Evolutionary conservation across 2,797 vertebrate genomes (phyloP), one percentile per base, ranked within the genome.

Genomic region (Orestias chungarensis): DNA sequence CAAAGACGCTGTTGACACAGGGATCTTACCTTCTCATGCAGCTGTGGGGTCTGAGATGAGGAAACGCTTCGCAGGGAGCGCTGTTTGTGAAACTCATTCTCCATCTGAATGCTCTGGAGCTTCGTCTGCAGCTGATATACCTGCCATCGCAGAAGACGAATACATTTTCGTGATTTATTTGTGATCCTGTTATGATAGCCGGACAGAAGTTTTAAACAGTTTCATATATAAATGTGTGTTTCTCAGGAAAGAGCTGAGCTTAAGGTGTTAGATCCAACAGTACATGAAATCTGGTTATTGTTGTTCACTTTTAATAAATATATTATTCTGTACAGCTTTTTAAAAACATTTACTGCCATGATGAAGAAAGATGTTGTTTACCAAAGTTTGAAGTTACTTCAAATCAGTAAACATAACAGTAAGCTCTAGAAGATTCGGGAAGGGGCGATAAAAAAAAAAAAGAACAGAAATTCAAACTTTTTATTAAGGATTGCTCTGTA

Each of bases 121-220:
- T 96, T 95, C 44, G 93, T 94, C 88, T 95, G 95, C 43, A 92
- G 77, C 83, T 96, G 91, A 25, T 96, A 96, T 42, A 96, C 86
- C 96, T 97, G 91, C 9, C 14, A 23, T 5, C 33, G 64, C 67
- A 82, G 8, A 71, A 35, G 7, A 70, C 35, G 67, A 65, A 50
- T 38, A 47, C 15, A 38, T 4, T 4, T 38, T 4, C 9, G 38
- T 38, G 9, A 38, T 4, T 38, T 4, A 38, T n/a, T n/a, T n/a
- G n/a, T n/a, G n/a, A n/a, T n/a, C 38, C 20, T 61, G 3, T 61
- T 61, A 38, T 59, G 20, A 31, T 59, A 59, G 29, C 54, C 33
- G 18, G 29, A 57, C 29, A 33, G 1, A 57, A 57, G 29, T 20
- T 7, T 57, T 12, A 57, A 33, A 33, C 7, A 31, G 17, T 57